Conservation (phyloP, 2,113 vertebrate genomes). For the Ceratotherium simum region DNA sequence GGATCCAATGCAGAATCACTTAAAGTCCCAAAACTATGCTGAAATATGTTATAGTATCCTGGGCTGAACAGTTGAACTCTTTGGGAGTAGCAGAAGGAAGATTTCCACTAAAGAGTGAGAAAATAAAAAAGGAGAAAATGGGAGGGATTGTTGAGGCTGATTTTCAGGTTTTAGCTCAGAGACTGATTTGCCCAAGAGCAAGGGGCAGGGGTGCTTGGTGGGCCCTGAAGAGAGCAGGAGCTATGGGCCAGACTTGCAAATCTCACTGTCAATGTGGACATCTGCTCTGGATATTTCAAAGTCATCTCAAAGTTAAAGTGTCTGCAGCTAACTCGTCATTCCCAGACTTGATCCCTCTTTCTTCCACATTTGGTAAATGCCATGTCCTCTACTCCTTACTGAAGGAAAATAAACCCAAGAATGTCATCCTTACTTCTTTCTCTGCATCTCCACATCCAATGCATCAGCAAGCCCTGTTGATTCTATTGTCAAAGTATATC, state of each 20-base stretch:
- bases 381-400: background rate
- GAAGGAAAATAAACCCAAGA: background rate
- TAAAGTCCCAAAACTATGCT: background rate
- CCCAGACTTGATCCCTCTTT: background rate
- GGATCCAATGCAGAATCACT: background rate
- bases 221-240: background rate
- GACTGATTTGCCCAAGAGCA: background rate
- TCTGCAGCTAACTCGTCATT: background rate
- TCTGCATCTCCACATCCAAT: background rate
- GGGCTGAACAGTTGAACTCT: background rate
- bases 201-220: background rate
- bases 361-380: background rate
- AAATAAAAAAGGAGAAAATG: constrained; percentile 17
- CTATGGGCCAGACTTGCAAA: background rate
- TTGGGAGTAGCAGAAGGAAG: background rate
- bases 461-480: background rate
- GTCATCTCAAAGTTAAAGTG: background rate
- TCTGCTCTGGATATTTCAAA: background rate
- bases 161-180: background rate
- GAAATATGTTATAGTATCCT: background rate
- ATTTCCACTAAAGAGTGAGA: background rate
- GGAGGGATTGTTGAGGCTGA: background rate
- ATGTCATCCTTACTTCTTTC: background rate
- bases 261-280: background rate
- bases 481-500: background rate